Evolutionary conservation across 2,888 invertebrate species (phyloP), one percentile per base, ranked within the genome.

Genomic region (Unio delphinus): DNA sequence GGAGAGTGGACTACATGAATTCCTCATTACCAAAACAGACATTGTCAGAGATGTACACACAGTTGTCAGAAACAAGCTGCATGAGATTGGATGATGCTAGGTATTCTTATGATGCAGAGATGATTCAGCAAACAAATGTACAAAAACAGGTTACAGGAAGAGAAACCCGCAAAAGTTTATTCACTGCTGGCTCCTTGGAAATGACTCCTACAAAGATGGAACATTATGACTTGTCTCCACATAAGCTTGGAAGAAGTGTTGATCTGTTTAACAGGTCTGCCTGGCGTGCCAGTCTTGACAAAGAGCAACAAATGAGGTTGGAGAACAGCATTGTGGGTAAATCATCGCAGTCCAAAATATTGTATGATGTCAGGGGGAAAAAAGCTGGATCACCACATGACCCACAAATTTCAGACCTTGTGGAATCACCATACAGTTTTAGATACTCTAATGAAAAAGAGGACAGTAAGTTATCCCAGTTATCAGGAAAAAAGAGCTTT

Each of bases 281-380:
- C 30, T 77, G 78, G 80, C 71, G 74, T 58, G 61, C 73, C 15
- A 74, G 75, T 70, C 59, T 76, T 18, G 79, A 79, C 56, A 69
- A 71, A 59, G 72, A 72, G 56, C 69, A 61, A 56, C 70, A 62
- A 59, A 71, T 65, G 1, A 64, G 66, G 45, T 60, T 74, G 20
- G 11, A 45, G 45, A 45, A 45, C 45, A 45, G 45, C 45, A 11
- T 45, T 45, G 45, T 45, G 45, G 11, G 45, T 45, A 45, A 45
- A 45, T 45, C 45, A 11, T 11, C 11, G 3, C 45, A 45, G 45
- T 3, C 45, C 11, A 45, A 45, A 45, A 45, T 45, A 45, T 45
- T 45, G 11, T 45, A 45, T 45, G 45, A 45, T 45, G 45, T 45
- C 45, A 45, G 45, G 11, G 45, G 11, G 11, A 11, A 45, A 45